Conservation (phyloP, 1,140 invertebrate species). For the Conus ventricosus region DNA sequence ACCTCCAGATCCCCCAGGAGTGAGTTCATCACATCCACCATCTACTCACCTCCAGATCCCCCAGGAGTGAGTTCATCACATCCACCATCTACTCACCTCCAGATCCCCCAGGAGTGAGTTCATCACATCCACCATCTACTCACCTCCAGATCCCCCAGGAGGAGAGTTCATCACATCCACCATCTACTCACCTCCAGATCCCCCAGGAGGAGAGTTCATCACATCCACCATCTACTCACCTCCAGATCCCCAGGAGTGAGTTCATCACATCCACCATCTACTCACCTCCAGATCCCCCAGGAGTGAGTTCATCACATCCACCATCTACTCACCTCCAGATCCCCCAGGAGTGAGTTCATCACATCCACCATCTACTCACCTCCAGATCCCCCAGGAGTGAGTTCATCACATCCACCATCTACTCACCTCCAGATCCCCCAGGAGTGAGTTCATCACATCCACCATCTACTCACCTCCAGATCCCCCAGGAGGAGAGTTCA, state of each 20-base stretch:
- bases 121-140: background rate
- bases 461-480: too few relatives aligned
- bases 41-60: too few relatives aligned
- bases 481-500: background rate
- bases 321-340: too few relatives aligned
- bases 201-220: background rate
- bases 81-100: too few relatives aligned
- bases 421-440: too few relatives aligned
- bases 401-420: background rate
- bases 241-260: background rate
- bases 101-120: background rate
- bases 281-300: too few relatives aligned
- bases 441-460: background rate
- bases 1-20: too few relatives aligned
- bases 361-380: background rate
- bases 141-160: too few relatives aligned
- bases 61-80: background rate
- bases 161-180: background rate
- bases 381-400: background rate
- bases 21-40: background rate
- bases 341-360: background rate
- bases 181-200: too few relatives aligned
- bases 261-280: background rate
- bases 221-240: background rate
- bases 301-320: background rate